Conservation (phyloP, 2,113 vertebrate species). For the Colistium nudipinnis region DNA sequence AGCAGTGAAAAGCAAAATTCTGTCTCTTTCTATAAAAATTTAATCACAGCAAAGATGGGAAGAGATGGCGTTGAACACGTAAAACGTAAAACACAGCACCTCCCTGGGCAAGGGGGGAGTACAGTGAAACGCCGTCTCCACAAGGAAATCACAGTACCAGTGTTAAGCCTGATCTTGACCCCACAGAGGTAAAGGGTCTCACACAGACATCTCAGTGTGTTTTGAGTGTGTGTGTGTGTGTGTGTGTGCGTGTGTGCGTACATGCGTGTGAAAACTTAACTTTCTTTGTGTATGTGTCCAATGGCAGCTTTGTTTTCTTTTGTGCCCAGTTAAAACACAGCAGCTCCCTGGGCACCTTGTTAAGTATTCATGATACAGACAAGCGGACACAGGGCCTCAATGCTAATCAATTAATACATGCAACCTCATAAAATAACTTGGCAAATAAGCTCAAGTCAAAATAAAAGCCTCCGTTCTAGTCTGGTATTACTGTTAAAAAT, state of each 20-base stretch:
- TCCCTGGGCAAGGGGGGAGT: conserved; percentile 28
- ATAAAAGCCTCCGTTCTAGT: too few relatives aligned
- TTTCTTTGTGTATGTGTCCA: background rate
- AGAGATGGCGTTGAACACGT: too few relatives aligned
- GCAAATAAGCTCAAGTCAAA: conserved; percentile 50
- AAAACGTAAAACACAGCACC: too few relatives aligned
- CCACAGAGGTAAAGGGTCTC: conserved; percentile 36
- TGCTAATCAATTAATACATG: conserved; percentile 51
- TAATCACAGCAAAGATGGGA: conserved; percentile 12
- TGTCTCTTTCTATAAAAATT: background rate
- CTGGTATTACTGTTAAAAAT: too few relatives aligned
- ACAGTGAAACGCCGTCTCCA: conserved; percentile 37
- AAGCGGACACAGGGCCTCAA: conserved; percentile 20
- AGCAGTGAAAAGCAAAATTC: background rate
- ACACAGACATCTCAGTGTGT: conserved; percentile 6
- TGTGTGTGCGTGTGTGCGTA: background rate
- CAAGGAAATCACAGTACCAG: conserved; percentile 28
- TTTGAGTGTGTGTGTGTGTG: background rate
- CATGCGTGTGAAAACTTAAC: too few relatives aligned
- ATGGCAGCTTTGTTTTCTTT: conserved; percentile 5
- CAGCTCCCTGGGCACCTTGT: too few relatives aligned
- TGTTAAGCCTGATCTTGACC: conserved; percentile 44
- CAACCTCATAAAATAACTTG: conserved; percentile 37
- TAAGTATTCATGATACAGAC: conserved; percentile 23
- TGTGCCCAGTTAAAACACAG: background rate